Base-by-base conservation (phyloP, 2,888 invertebrate genomes). In the Drosophila prolongata region DNA sequence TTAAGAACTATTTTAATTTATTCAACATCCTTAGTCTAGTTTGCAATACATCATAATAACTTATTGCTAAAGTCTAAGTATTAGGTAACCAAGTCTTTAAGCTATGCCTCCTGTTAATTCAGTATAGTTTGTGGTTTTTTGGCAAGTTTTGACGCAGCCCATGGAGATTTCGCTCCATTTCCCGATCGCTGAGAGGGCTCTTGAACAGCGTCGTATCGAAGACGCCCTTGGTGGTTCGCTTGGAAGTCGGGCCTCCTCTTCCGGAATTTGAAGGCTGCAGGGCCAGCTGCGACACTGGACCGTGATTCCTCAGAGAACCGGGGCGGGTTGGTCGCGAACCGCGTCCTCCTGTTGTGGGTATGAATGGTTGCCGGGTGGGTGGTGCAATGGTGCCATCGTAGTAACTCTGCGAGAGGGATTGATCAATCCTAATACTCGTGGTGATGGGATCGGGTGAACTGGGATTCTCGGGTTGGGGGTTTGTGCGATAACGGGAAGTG, bases 401-500 rank as follows among this genome's bases (percentile, higher is more conserved):
- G 57, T 90, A 93, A 64, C 92, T 91, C 47, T 92, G 90, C 0
- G 93, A 93, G 55, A 89, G 88, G 0, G 93, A 93, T 71, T 92
- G 92, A 58, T 92, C 89, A 35, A 93, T 89, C 2, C 90, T 90
- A 2, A 92, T 75, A 14, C 82, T 78, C 10, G 88, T 85, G 11
- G 85, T 44, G 27, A 44, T 52, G 0, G 71, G 38, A 35, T 71
- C 75, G 9, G 67, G 60, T 43, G 44, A 52, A 8, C n/a, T 70
- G 6, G 60, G 60, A 37, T n/a, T 75, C 4, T 43, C 27, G 1
- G 67, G 34, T 6, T 56, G 68, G 10, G 14, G 16, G 11, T 66
- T 64, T n/a, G 24, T 42, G 42, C 70, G 77, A 27, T 73, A 87
- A 9, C 80, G 73, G 0, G 78, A 74, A 0, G 57, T 64, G n/a